phyloP scores from a whole-genome alignment of 2,113 vertebrate species.

The Cryptomyrus ogoouensis region DNA sequence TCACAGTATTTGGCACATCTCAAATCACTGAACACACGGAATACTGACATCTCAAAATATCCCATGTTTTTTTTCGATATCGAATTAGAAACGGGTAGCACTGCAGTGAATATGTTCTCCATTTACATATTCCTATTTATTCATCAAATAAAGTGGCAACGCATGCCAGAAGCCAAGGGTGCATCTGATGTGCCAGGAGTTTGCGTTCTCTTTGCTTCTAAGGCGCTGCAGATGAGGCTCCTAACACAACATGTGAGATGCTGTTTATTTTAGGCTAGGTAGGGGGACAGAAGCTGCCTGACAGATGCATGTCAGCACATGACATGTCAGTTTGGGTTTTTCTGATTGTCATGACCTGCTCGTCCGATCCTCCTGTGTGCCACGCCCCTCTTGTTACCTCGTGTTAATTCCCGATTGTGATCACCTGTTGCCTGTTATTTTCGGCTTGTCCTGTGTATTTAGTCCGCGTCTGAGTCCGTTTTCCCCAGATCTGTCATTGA shows the following conservation, averaged over 20 bases:
- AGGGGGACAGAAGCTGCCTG: background rate
- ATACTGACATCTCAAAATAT: background rate
- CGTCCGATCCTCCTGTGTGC: too few species aligned
- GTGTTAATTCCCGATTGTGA: too few species aligned
- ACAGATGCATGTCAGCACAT: background rate
- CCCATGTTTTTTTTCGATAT: background rate
- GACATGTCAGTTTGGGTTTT: too few species aligned
- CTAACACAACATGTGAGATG: background rate
- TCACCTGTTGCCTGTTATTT: too few species aligned
- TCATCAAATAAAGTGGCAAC: background rate
- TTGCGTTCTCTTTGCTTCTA: background rate
- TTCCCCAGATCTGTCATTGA: too few species aligned
- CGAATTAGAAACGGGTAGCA: background rate
- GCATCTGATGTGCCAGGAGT: background rate
- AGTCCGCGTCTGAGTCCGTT: too few species aligned
- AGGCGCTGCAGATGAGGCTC: background rate
- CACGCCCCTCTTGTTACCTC: too few species aligned
- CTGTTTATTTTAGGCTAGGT: background rate
- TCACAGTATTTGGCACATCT: background rate
- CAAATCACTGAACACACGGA: background rate
- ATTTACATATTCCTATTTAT: background rate
- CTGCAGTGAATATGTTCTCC: background rate
- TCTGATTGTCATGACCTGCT: background rate
- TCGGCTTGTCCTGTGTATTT: too few species aligned
- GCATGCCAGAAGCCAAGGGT: background rate